phyloP scores from a whole-genome alignment of 2,113 vertebrate species.

The Pterocles orientalis region DNA sequence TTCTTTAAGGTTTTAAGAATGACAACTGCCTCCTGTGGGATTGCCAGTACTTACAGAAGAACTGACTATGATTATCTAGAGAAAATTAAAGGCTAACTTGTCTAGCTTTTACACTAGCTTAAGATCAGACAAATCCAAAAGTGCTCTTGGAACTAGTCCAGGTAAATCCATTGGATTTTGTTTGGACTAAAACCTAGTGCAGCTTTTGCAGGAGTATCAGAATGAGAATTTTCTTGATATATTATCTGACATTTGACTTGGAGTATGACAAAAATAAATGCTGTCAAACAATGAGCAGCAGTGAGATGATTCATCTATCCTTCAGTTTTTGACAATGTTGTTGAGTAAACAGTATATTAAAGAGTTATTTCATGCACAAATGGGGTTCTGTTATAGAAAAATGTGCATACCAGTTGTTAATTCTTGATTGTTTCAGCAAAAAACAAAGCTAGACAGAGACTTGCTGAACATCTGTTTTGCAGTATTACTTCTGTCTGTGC shows the following conservation, averaged over 20 bases:
- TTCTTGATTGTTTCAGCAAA: conserved; percentile 14
- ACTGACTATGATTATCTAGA: conserved; percentile 2
- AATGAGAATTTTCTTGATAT: background rate
- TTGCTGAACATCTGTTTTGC: conserved; percentile 34
- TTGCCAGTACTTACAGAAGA: background rate
- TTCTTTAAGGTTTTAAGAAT: background rate
- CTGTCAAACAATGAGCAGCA: background rate
- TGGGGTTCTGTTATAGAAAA: conserved; percentile 24
- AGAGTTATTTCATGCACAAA: conserved; percentile 6
- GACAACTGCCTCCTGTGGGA: background rate
- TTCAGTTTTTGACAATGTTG: background rate
- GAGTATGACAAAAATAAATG: background rate
- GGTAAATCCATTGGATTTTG: conserved; percentile 9
- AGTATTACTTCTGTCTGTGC: background rate
- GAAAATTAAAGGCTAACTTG: conserved; percentile 10
- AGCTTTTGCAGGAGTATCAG: background rate
- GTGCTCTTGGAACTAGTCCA: background rate
- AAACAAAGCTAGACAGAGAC: background rate
- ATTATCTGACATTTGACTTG: background rate
- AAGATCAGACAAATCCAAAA: conserved; percentile 8
- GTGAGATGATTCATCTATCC: background rate
- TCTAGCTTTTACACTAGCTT: background rate
- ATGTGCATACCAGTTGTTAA: background rate
- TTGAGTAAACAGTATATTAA: conserved; percentile 1
- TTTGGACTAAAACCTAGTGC: background rate